These are phyloP conservation scores for Sisyra nigra DNA, from an alignment of 2,888 invertebrate genomes.

Conservation along the genomic window DNA sequence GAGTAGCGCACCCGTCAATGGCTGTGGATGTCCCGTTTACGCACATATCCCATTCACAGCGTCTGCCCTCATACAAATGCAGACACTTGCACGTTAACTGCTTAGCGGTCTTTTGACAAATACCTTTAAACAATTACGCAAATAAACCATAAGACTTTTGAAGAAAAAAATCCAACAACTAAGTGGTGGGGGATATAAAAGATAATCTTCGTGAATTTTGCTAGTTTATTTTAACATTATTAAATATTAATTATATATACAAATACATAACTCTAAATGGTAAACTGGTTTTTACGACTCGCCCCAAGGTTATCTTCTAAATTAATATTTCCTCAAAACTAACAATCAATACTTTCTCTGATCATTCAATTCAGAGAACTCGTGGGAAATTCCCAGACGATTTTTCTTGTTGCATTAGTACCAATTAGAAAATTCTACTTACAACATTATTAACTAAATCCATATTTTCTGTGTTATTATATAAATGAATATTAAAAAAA, in stretches of 20 bases:
- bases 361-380: too few relatives aligned
- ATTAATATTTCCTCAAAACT: too few relatives aligned
- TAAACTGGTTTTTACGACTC: too few relatives aligned
- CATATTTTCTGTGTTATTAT: too few relatives aligned
- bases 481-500: neutral
- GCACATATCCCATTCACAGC: conserved; percentile 37
- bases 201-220: neutral
- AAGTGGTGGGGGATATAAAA: neutral
- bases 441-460: neutral
- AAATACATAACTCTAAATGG: too few relatives aligned
- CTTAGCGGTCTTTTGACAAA: conserved; percentile 24
- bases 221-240: too few relatives aligned
- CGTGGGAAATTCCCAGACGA: too few relatives aligned
- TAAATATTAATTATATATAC: too few relatives aligned
- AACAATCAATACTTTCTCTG: too few relatives aligned
- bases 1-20: conserved; percentile 6
- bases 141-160: neutral
- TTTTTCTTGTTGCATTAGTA: too few relatives aligned
- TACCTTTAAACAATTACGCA: conserved; percentile 14
- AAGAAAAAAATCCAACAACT: neutral
- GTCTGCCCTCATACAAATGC: conserved; percentile 26
- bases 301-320: too few relatives aligned
- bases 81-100: conserved; percentile 30
- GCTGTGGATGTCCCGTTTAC: conserved; percentile 31
- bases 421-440: too few relatives aligned